Conservation (phyloP, 2,113 vertebrate genomes). For the rat (Rattus norvegicus) region DNA sequence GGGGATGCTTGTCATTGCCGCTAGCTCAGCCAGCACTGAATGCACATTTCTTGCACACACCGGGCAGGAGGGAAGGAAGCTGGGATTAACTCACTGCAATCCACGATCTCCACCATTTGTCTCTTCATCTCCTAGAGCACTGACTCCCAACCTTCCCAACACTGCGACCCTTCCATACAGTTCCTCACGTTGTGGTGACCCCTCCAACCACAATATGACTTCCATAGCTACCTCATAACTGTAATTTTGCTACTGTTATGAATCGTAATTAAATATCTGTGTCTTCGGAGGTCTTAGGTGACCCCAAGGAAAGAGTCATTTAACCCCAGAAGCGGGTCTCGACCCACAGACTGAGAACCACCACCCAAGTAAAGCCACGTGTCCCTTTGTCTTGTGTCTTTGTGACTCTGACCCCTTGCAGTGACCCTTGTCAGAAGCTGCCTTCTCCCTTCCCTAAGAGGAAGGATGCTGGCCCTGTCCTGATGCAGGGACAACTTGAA, state of each 20-base stretch:
- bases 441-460: not conserved
- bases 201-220: not conserved
- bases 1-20: not conserved
- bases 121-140: rapidly evolving
- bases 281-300: not conserved
- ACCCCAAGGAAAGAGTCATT: not conserved
- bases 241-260: not conserved
- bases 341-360: not conserved
- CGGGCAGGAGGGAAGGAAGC: no score
- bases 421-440: not conserved
- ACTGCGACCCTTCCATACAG: not conserved
- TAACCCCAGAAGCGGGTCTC: not conserved
- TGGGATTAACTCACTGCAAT: rapidly evolving
- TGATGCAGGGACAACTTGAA: not conserved
- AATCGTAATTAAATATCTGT: not conserved
- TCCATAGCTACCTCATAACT: not conserved
- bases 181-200: not conserved
- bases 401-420: not conserved
- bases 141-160: not conserved
- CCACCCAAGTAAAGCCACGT: not conserved
- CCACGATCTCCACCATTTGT: not conserved
- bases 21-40: not conserved
- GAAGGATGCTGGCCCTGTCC: not conserved
- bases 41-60: not conserved
- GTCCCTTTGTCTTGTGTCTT: not conserved